Base-by-base conservation (phyloP, 2,113 vertebrate genomes). In the Axis porcinus region DNA sequence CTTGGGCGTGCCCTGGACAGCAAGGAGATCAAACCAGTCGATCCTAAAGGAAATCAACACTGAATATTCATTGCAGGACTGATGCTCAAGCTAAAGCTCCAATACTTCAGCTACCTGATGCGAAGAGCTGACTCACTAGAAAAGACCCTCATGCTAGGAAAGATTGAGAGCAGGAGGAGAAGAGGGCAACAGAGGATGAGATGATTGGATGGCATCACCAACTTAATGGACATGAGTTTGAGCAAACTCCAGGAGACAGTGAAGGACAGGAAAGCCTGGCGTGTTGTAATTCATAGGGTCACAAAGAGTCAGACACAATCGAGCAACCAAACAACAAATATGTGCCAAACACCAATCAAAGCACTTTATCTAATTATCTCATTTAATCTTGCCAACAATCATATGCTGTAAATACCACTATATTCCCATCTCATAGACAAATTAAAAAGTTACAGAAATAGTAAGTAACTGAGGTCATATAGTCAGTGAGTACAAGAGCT, bases 361-460 rank as follows among this genome's bases (percentile, higher is more conserved):
- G 19, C 47, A 96, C 33, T 92, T 89, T 64, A 86, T 33, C 57
- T 64, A 74, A 87, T 58, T 64, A 92, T 43, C 62, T 92, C 78
- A 96, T 62, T 94, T 96, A 91, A 94, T 92, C 64, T 17, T 84
- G 52, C 57, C 60, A 88, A 85, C n/a, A 94, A 85, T 62, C 89
- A 25, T 27, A 85, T 67, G 89, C 43, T 92, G 27, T 95, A 92
- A 95, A 95, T 47, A 95, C 30, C 64, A 94, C n/a, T 91, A 86
- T 94, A 95, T 87, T 19, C 8, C 50, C 23, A 96, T 62, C 64
- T 89, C 89, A 93, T 3, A 94, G 43, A 95, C 30, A 8, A n/a
- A 93, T 62, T 40, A 54, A 96, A 55, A 92, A 86, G 30, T 78
- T 86, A 86, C 12, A 94, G 54, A 89, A 97, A 89, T 15, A 94